Percentiles rank a stretch among this genome's conserved stretches.
phyloP scores from a whole-genome alignment of 1,140 invertebrate genomes.

The Dendroctonus valens region DNA sequence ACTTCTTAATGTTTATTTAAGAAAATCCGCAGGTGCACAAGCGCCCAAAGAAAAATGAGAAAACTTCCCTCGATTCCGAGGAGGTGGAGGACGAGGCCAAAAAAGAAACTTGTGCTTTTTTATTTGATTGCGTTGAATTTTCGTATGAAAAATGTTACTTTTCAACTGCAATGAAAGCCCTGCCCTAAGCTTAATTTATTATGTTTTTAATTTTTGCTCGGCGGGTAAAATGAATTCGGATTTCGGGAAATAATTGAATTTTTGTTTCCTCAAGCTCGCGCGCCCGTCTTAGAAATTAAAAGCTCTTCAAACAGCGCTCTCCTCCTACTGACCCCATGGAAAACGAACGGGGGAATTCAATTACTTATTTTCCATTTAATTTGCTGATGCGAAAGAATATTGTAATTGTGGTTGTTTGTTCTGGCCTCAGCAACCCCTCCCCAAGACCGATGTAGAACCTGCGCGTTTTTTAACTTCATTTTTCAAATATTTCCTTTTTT shows the following conservation, averaged over 20 bases:
- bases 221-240: slow-evolving; percentile 2
- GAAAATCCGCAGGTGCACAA: slow-evolving; percentile 24
- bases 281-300: too few relatives aligned
- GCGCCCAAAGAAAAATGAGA: slow-evolving; percentile 24
- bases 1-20: slow-evolving; percentile 30
- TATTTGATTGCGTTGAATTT: slow-evolving; percentile 28
- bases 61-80: slow-evolving; percentile 20
- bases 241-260: slow-evolving; percentile 9
- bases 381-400: too few relatives aligned
- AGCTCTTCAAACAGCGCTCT: too few relatives aligned
- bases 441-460: too few relatives aligned
- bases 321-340: too few relatives aligned
- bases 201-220: slow-evolving; percentile 15
- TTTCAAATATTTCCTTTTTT: too few relatives aligned
- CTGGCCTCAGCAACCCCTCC: too few relatives aligned
- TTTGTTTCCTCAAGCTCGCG: slow-evolving; percentile 1
- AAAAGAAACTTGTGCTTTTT: slow-evolving; percentile 13
- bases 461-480: too few relatives aligned
- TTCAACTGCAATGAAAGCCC: slow-evolving; percentile 14
- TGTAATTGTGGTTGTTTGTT: too few relatives aligned
- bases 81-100: not conserved
- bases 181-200: slow-evolving; percentile 11
- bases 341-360: too few relatives aligned
- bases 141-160: slow-evolving; percentile 20
- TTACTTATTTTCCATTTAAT: too few relatives aligned